Conservation (phyloP, 2,113 vertebrate species). For the Marmota monax region DNA sequence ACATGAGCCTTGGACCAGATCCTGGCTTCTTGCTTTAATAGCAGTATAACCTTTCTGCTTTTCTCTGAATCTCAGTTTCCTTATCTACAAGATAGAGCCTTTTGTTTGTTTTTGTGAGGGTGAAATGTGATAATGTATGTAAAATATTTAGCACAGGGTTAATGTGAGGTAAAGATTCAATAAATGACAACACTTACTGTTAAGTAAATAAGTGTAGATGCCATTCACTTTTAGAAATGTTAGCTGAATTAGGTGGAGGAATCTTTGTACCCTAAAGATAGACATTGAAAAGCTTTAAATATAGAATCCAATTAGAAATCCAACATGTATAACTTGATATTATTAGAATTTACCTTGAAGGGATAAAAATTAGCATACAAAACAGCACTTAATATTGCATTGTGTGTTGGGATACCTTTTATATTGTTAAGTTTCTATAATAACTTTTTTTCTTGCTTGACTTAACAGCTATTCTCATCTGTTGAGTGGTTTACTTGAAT, state of each 20-base stretch:
- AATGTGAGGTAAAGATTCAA: conserved; percentile 49
- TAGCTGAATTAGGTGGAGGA: conserved; percentile 69
- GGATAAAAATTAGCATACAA: conserved; percentile 62
- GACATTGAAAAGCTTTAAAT: conserved; percentile 65
- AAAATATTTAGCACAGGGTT: conserved; percentile 48
- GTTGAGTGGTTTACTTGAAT: conserved; percentile 47
- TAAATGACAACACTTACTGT: conserved; percentile 31
- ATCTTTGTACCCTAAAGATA: conserved; percentile 66
- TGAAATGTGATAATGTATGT: conserved; percentile 44
- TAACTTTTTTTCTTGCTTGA: conserved; percentile 20
- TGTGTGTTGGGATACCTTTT: conserved; percentile 44
- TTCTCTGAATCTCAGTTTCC: neutral
- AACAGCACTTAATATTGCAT: conserved; percentile 48
- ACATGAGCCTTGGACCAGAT: neutral
- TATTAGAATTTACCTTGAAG: conserved; percentile 72
- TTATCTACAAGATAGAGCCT: neutral
- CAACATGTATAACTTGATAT: conserved; percentile 59
- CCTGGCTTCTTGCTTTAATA: neutral
- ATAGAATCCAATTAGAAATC: conserved; percentile 65
- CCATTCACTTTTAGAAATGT: conserved; percentile 64
- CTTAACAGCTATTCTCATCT: conserved; percentile 31
- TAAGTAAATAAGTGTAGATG: neutral
- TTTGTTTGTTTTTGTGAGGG: neutral
- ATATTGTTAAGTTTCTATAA: conserved; percentile 51
- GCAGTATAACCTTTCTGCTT: neutral